Conservation (phyloP, 2,113 vertebrate species). For the Sander lucioperca region DNA sequence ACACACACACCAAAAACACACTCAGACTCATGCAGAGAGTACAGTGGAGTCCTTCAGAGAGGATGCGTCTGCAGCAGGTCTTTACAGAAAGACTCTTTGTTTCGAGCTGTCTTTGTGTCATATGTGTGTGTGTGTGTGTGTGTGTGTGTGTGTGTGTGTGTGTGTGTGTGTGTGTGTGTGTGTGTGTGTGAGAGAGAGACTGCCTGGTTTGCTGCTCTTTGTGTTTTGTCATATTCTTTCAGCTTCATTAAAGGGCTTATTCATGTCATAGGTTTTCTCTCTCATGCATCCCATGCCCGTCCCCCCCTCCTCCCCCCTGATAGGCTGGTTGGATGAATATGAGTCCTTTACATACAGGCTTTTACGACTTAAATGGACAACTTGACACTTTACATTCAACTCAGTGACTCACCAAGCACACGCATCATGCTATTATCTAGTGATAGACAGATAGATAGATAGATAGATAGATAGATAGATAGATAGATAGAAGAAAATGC, state of each 20-base stretch:
- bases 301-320: background rate
- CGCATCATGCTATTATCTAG: background rate
- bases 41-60: constrained; percentile 73
- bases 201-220: constrained; percentile 58
- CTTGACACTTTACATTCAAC: constrained; percentile 6
- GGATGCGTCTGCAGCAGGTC: constrained; percentile 59
- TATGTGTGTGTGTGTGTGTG: constrained; percentile 15
- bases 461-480: too few species aligned
- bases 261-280: constrained; percentile 55
- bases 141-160: background rate
- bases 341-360: background rate
- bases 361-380: background rate
- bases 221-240: constrained; percentile 71
- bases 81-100: constrained; percentile 79
- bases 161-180: constrained; percentile 41
- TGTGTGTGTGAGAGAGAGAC: constrained; percentile 46
- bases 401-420: background rate
- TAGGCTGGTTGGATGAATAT: background rate
- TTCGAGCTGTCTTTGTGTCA: constrained; percentile 61
- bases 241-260: constrained; percentile 73
- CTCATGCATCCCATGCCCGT: constrained; percentile 14
- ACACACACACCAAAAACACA: constrained; percentile 39
- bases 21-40: constrained; percentile 55
- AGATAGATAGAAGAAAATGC: background rate
- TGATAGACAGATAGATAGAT: too few species aligned